phyloP scores from a whole-genome alignment of 2,113 vertebrate genomes.

The Oxygymnocypris stewartii region DNA sequence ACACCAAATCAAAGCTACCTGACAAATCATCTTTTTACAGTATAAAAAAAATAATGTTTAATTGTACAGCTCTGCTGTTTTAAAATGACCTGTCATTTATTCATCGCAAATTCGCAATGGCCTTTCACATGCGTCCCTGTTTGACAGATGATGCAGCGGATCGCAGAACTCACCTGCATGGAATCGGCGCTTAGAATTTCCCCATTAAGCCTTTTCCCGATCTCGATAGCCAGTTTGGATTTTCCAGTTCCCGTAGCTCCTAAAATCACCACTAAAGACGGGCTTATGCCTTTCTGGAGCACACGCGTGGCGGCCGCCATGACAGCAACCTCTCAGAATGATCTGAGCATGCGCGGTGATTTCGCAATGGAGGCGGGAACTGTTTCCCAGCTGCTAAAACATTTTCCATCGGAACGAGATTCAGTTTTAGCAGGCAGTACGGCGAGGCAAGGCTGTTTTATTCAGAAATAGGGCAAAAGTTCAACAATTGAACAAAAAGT shows the following conservation, averaged over 20 bases:
- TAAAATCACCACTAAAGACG: slow-evolving; percentile 86
- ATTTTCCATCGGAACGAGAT: slow-evolving; percentile 59
- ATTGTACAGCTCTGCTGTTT: neutral
- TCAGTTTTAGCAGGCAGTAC: neutral
- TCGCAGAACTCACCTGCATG: slow-evolving; percentile 84
- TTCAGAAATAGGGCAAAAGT: slow-evolving; percentile 17
- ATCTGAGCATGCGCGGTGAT: slow-evolving; percentile 62
- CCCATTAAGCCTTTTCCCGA: slow-evolving; percentile 81
- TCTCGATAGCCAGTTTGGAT: slow-evolving; percentile 86
- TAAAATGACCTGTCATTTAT: slow-evolving; percentile 6
- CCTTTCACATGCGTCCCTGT: slow-evolving; percentile 3
- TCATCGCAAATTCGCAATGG: neutral
- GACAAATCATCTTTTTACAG: neutral
- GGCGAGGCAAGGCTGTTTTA: neutral
- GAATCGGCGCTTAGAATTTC: slow-evolving; percentile 94
- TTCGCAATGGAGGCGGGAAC: slow-evolving; percentile 13
- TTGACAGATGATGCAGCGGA: slow-evolving; percentile 2
- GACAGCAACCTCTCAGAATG: slow-evolving; percentile 51
- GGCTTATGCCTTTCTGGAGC: slow-evolving; percentile 56
- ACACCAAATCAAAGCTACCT: neutral
- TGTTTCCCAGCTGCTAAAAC: slow-evolving; percentile 67
- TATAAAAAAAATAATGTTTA: neutral
- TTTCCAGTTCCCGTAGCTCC: slow-evolving; percentile 93
- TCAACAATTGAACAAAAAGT: neutral
- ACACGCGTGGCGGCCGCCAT: slow-evolving; percentile 75